Evolutionary conservation across 1,140 invertebrate species (phyloP), one percentile per base, ranked within the genome.

Genomic region (Oedothorax gibbosus): DNA sequence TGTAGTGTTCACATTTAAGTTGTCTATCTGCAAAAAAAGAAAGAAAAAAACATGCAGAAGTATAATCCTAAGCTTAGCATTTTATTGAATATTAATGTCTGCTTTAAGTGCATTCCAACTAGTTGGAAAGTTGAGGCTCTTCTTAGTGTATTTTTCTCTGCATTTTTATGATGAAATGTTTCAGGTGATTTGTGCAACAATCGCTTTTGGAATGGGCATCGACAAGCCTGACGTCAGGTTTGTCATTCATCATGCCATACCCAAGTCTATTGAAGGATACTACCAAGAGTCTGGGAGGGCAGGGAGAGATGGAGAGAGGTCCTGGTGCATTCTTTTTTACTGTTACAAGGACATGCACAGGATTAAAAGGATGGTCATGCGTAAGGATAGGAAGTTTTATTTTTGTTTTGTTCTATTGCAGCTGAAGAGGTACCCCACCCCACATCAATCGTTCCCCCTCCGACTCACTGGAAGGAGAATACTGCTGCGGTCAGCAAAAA

Each of bases 131-230:
- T n/a, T n/a, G n/a, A n/a, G n/a, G n/a, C n/a, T n/a, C n/a, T n/a
- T n/a, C n/a, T n/a, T n/a, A n/a, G n/a, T n/a, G n/a, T n/a, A n/a
- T 53, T 9, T 72, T 53, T 7, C 18, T 54, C 8, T 72, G 2
- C 7, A 56, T 18, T 51, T 18, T n/a, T 56, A 51, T n/a, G 0
- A 3, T 54, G 71, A 73, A 73, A 86, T 80, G 86, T 85, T 89
- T 11, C 85, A 94, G 92, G 91, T 94, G 68, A 95, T 98, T 21
- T 98, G 96, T 90, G 98, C 98, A 21, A 99, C 98, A 0, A 96
- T 99, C 87, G 98, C 98, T 0, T 98, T 98, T 92, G 97, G 97
- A 65, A 99, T 99, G 97, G 98, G 98, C 14, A 98, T 99, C 86
- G 97, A 99, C 91, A 99, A 99, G 89, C 94, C 97, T 14, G 96